These are phyloP conservation scores for Diprion similis DNA, from an alignment of 1,140 invertebrate genomes.

Conservation along the genomic window DNA sequence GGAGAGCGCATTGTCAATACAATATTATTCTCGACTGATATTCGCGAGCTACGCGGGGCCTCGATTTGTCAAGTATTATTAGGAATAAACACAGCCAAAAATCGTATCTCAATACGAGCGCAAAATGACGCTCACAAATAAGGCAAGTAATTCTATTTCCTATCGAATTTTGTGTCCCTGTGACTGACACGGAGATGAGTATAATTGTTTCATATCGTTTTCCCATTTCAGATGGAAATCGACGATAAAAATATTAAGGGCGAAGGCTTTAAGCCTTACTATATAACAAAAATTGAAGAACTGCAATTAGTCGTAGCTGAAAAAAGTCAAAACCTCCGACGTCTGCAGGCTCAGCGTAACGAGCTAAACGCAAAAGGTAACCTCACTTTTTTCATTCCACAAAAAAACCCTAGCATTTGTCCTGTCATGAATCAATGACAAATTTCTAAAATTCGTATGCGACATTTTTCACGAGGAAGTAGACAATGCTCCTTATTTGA, in stretches of 20 bases:
- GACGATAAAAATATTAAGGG: slow-evolving; percentile 74
- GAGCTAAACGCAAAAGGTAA: slow-evolving; percentile 97
- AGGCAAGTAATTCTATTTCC: slow-evolving; percentile 39
- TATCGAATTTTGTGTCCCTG: slow-evolving; percentile 2
- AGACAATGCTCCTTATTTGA: background rate
- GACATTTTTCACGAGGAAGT: background rate
- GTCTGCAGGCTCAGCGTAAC: slow-evolving; percentile 98
- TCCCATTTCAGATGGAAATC: slow-evolving; percentile 81
- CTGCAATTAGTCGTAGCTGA: slow-evolving; percentile 94
- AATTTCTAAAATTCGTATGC: slow-evolving; percentile 14
- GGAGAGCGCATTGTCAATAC: background rate
- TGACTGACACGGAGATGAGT: slow-evolving; percentile 17
- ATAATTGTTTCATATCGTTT: slow-evolving; percentile 22
- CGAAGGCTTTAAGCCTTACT: slow-evolving; percentile 93
- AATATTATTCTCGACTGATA: background rate
- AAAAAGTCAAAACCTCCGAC: slow-evolving; percentile 96
- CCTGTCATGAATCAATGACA: background rate
- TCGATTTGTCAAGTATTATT: too few relatives aligned
- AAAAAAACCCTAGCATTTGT: background rate
- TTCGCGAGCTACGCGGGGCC: background rate
- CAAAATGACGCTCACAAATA: slow-evolving; percentile 54
- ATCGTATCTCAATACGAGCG: background rate
- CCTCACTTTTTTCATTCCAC: slow-evolving; percentile 14
- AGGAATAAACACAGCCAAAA: background rate
- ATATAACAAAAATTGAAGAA: slow-evolving; percentile 97